Percentiles rank a stretch among this genome's conserved stretches.
phyloP scores from a whole-genome alignment of 2,888 invertebrate species.

The Cataglyphis livida region DNA sequence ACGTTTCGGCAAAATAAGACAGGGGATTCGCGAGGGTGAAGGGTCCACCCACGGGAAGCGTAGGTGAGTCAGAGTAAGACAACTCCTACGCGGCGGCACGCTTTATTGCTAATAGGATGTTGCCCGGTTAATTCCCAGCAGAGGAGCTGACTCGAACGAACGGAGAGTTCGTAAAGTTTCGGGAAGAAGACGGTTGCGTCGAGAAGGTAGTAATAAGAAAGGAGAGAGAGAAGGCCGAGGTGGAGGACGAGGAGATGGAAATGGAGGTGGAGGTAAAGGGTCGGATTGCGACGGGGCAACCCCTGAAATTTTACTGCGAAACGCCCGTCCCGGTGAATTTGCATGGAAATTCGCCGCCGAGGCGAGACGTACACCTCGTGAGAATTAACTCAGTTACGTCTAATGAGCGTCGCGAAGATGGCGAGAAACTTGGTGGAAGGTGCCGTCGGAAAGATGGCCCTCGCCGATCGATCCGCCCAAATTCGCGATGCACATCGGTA shows the following conservation, averaged over 20 bases:
- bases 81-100: slow-evolving; percentile 65
- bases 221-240: not conserved
- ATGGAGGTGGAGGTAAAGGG: slow-evolving; percentile 15
- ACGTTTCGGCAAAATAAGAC: slow-evolving; percentile 15
- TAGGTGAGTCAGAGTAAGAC: slow-evolving; percentile 38
- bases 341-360: slow-evolving; percentile 79
- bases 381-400: slow-evolving; percentile 77
- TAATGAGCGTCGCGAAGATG: slow-evolving; percentile 71
- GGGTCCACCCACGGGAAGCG: slow-evolving; percentile 16
- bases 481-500: slow-evolving; percentile 16
- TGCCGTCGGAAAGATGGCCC: slow-evolving; percentile 35
- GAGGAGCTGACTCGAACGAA: slow-evolving; percentile 67
- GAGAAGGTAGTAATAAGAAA: slow-evolving; percentile 11
- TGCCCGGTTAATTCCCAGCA: slow-evolving; percentile 77
- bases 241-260: not conserved
- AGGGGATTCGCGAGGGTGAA: slow-evolving; percentile 14
- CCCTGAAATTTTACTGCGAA: slow-evolving; percentile 82
- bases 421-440: slow-evolving; percentile 40
- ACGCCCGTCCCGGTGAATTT: slow-evolving; percentile 78
- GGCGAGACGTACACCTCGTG: slow-evolving; percentile 65
- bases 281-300: slow-evolving; percentile 56
- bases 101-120: slow-evolving; percentile 83
- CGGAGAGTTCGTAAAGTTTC: slow-evolving; percentile 75
- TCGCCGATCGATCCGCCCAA: slow-evolving; percentile 41
- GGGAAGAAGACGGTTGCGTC: slow-evolving; percentile 38